These are phyloP conservation scores for Andricus curvator DNA, from an alignment of 2,888 invertebrate species.

Conservation along the genomic window DNA sequence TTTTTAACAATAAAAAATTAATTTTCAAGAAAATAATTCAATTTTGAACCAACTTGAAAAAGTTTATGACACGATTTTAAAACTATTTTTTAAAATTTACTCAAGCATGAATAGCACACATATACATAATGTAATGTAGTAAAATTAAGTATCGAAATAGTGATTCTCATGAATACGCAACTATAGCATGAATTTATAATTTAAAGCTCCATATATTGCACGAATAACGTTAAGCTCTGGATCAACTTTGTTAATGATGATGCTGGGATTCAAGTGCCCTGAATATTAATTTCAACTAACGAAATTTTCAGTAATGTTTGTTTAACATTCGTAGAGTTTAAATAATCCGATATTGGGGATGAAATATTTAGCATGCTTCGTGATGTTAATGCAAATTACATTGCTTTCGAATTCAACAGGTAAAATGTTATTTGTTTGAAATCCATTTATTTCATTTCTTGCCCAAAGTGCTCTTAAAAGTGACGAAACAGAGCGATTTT, in stretches of 20 bases:
- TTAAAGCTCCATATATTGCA: not conserved
- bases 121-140: not conserved
- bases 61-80: not conserved
- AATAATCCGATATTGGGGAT: not conserved
- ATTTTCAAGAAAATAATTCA: no score
- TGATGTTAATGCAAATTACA: not conserved
- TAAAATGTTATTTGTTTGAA: no score
- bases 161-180: not conserved
- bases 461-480: no score
- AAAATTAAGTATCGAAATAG: not conserved
- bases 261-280: not conserved
- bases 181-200: conserved; percentile 6
- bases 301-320: not conserved
- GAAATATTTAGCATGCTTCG: not conserved
- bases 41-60: no score
- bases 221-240: not conserved
- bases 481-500: no score
- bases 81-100: not conserved
- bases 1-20: no score
- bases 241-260: not conserved
- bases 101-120: not conserved
- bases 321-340: not conserved
- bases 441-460: no score
- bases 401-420: not conserved
- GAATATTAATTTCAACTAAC: conserved; percentile 14